These are phyloP conservation scores for Alethe diademata DNA, from an alignment of 2,113 vertebrate species.

Conservation along the genomic window DNA sequence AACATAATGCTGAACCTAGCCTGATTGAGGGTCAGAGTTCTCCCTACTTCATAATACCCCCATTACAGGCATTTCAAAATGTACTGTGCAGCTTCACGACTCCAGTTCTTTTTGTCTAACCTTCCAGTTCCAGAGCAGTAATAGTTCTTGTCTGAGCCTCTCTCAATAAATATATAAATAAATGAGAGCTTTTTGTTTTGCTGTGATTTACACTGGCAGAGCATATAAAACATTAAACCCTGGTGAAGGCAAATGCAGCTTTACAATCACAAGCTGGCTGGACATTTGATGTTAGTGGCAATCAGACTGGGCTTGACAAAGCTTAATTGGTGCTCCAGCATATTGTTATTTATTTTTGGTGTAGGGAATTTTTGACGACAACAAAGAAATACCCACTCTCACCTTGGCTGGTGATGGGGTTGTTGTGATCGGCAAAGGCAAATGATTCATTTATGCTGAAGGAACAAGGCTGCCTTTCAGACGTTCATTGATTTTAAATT, in stretches of 20 bases:
- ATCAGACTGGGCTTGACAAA: not conserved
- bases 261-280: accelerated
- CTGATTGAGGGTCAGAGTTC: slow-evolving; percentile 53
- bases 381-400: slow-evolving; percentile 14
- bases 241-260: not conserved
- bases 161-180: not conserved
- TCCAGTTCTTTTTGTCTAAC: not conserved
- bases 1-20: slow-evolving; percentile 53
- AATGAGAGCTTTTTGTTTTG: not conserved
- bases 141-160: not conserved
- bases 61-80: not conserved
- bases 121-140: not conserved
- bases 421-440: slow-evolving; percentile 66
- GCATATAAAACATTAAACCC: not conserved
- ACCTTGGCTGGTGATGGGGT: slow-evolving; percentile 56
- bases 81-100: not conserved
- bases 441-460: slow-evolving; percentile 72
- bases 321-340: not conserved
- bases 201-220: not conserved
- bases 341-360: not conserved
- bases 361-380: not conserved
- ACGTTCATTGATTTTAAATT: slow-evolving; percentile 79
- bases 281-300: not conserved
- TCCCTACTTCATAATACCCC: not conserved
- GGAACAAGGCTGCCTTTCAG: slow-evolving; percentile 70